Conservation (phyloP, 2,113 vertebrate genomes). For the Pleuronectes platessa region DNA sequence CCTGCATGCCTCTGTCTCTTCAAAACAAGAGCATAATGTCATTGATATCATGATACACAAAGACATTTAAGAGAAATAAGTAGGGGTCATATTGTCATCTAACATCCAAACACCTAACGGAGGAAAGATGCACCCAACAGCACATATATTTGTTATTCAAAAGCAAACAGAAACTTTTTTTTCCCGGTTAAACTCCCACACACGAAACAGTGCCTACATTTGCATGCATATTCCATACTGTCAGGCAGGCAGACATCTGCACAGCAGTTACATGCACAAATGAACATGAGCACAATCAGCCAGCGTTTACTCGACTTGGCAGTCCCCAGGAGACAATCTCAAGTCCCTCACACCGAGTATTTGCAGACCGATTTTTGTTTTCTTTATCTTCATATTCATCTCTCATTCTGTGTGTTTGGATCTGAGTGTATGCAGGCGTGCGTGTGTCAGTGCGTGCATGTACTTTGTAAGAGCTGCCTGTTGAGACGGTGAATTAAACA, state of each 20-base stretch:
- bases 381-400: slow-evolving; percentile 68
- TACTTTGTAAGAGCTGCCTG: slow-evolving; percentile 74
- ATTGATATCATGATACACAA: neutral
- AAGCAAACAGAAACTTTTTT: slow-evolving; percentile 33
- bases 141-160: slow-evolving; percentile 1
- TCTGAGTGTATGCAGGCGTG: slow-evolving; percentile 49
- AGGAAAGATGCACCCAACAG: slow-evolving; percentile 2
- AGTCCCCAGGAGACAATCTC: slow-evolving; percentile 42
- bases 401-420: slow-evolving; percentile 57
- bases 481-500: slow-evolving; percentile 81
- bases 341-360: slow-evolving; percentile 59
- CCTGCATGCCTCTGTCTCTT: neutral
- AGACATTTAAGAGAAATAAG: neutral
- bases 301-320: slow-evolving; percentile 36
- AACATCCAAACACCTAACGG: neutral
- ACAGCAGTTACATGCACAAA: slow-evolving; percentile 49
- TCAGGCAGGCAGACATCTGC: slow-evolving; percentile 48
- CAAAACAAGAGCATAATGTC: neutral
- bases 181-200: slow-evolving; percentile 27
- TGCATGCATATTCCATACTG: slow-evolving; percentile 31
- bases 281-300: slow-evolving; percentile 49
- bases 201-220: slow-evolving; percentile 38
- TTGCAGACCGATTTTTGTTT: slow-evolving; percentile 50
- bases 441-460: slow-evolving; percentile 54
- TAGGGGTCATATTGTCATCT: neutral